Conservation (phyloP, 2,888 invertebrate species). For the Polyommatus iphigenia region DNA sequence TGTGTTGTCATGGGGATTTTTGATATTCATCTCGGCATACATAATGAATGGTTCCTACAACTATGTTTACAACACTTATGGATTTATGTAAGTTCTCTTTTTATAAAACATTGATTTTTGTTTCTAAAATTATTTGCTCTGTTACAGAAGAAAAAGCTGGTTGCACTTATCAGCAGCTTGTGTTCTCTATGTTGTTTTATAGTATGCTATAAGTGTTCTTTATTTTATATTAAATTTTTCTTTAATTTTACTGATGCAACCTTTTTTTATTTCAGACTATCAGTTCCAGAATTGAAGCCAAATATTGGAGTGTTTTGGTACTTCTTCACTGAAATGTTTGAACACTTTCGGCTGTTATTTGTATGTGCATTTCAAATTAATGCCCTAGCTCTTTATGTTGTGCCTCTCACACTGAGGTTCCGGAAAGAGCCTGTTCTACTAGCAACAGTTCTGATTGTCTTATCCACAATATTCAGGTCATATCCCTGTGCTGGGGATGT, state of each 20-base stretch:
- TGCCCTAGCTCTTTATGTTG: conserved; percentile 92
- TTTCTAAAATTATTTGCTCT: no score
- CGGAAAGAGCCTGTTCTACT: conserved; percentile 89
- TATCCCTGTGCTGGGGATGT: conserved; percentile 98
- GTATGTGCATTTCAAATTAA: conserved; percentile 98
- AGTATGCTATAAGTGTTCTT: no score
- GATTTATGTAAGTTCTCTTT: conserved; percentile 85
- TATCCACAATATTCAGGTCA: conserved; percentile 95
- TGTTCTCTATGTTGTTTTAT: no score
- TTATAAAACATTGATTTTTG: no score
- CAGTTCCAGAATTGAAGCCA: conserved; percentile 95
- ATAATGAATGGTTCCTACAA: conserved; percentile 83
- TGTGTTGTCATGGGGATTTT: conserved; percentile 71
- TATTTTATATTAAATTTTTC: no score
- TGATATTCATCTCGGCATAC: conserved; percentile 82
- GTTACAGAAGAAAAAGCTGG: no score
- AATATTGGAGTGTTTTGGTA: conserved; percentile 99
- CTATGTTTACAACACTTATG: conserved; percentile 87
- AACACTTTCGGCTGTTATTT: conserved; percentile 97
- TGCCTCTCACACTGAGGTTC: conserved; percentile 91
- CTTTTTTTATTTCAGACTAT: conserved; percentile 82
- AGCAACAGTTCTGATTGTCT: conserved; percentile 87
- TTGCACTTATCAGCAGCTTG: no score
- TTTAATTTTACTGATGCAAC: conserved; percentile 10
- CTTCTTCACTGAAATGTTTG: conserved; percentile 99